A percentile compares a stretch with the other conserved stretches of the same genome.
phyloP scores from a whole-genome alignment of 1,140 invertebrate species.

The Drosophila carrolli region DNA sequence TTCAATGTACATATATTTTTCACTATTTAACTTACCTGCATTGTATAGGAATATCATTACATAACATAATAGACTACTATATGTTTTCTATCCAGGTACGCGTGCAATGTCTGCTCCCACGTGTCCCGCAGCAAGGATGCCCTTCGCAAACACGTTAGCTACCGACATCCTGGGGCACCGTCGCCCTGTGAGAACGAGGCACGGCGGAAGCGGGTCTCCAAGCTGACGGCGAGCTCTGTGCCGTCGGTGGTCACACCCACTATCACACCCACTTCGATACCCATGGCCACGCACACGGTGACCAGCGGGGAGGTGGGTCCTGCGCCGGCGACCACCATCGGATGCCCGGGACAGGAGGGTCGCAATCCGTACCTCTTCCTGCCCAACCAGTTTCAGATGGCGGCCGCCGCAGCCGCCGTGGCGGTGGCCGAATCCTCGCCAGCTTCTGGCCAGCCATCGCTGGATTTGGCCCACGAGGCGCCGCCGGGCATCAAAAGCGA shows the following conservation, averaged over 20 bases:
- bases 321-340: slow-evolving; percentile 13
- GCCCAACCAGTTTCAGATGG: slow-evolving; percentile 83
- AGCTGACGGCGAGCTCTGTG: slow-evolving; percentile 41
- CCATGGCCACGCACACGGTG: slow-evolving; percentile 54
- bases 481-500: slow-evolving; percentile 51
- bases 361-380: slow-evolving; percentile 76
- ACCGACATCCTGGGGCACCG: slow-evolving; percentile 89
- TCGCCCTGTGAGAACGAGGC: slow-evolving; percentile 82
- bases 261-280: slow-evolving; percentile 3
- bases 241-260: not conserved
- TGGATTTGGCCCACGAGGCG: slow-evolving; percentile 55
- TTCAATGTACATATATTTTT: too few species aligned
- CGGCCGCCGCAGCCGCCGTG: slow-evolving; percentile 72
- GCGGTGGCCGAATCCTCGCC: slow-evolving; percentile 61
- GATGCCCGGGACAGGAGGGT: slow-evolving; percentile 18
- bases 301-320: slow-evolving; percentile 50
- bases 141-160: slow-evolving; percentile 94
- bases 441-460: slow-evolving; percentile 33
- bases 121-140: slow-evolving; percentile 94
- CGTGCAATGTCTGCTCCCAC: slow-evolving; percentile 93
- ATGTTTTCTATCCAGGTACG: slow-evolving; percentile 85
- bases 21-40: too few species aligned
- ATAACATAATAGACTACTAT: too few species aligned
- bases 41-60: too few species aligned
- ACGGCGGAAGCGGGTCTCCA: slow-evolving; percentile 74